Evolutionary conservation across 2,888 invertebrate species (phyloP).

Genomic region (Euproctis similis): DNA sequence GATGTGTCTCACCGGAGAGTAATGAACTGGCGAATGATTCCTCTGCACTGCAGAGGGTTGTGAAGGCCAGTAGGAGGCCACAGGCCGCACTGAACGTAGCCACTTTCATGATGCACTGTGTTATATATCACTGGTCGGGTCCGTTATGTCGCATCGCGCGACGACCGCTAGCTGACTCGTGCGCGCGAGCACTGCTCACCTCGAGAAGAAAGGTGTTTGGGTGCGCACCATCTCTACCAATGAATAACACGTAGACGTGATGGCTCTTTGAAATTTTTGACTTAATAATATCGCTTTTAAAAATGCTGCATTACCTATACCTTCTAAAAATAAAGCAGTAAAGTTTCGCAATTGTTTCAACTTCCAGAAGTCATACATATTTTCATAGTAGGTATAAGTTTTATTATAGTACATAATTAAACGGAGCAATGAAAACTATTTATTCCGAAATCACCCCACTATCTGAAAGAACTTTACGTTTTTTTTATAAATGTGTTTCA

Average conservation of each 20-base stretch:
- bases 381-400: too few species aligned
- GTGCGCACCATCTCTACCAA: slow-evolving; percentile 23
- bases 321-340: too few species aligned
- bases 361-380: too few species aligned
- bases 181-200: slow-evolving; percentile 39
- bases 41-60: slow-evolving; percentile 62
- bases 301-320: too few species aligned
- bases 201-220: slow-evolving; percentile 49
- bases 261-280: slow-evolving; percentile 7
- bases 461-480: too few species aligned
- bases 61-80: slow-evolving; percentile 31
- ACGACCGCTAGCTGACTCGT: slow-evolving; percentile 45
- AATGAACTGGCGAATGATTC: slow-evolving; percentile 89
- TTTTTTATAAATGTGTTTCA: too few species aligned
- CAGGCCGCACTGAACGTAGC: slow-evolving; percentile 25
- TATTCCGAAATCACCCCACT: too few species aligned
- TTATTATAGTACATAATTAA: too few species aligned
- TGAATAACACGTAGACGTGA: slow-evolving; percentile 16
- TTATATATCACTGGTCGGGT: slow-evolving; percentile 27
- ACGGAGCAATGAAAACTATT: too few species aligned
- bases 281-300: too few species aligned
- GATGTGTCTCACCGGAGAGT: slow-evolving; percentile 81
- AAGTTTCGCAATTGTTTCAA: too few species aligned
- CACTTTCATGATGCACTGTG: slow-evolving; percentile 48
- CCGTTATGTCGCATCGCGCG: slow-evolving; percentile 41